Conservation (phyloP, 2,113 vertebrate genomes). For the Cichladusa arquata region DNA sequence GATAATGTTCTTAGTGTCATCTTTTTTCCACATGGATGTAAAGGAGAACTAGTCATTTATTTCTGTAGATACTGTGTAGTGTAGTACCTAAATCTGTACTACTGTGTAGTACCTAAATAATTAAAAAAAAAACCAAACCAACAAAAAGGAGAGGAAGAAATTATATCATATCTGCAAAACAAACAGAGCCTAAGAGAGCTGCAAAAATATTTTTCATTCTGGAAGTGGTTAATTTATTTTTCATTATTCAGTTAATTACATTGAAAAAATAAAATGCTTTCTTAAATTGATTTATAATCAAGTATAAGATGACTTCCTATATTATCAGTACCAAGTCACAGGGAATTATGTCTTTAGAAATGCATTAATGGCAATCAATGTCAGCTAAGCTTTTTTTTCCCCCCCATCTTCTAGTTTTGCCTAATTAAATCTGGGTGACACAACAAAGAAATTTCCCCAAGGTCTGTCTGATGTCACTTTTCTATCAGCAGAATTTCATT, state of each 20-base stretch:
- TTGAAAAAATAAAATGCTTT: background rate
- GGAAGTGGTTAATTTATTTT: background rate
- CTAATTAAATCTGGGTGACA: conserved; percentile 16
- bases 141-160: rapidly evolving
- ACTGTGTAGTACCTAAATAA: background rate
- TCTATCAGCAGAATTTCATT: conserved; percentile 8
- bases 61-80: background rate
- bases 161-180: background rate
- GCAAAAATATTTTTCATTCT: background rate
- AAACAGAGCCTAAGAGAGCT: background rate
- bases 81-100: background rate
- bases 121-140: too few relatives aligned
- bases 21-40: background rate
- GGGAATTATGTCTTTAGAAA: background rate
- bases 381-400: background rate
- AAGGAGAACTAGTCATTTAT: background rate
- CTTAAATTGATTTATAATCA: background rate
- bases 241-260: background rate
- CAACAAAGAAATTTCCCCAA: background rate
- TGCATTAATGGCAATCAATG: background rate
- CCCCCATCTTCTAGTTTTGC: background rate
- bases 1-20: background rate
- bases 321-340: background rate
- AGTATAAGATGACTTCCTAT: background rate
- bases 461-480: background rate